Conservation (phyloP, 1,140 invertebrate genomes). For the Lordiphosa mommai region DNA sequence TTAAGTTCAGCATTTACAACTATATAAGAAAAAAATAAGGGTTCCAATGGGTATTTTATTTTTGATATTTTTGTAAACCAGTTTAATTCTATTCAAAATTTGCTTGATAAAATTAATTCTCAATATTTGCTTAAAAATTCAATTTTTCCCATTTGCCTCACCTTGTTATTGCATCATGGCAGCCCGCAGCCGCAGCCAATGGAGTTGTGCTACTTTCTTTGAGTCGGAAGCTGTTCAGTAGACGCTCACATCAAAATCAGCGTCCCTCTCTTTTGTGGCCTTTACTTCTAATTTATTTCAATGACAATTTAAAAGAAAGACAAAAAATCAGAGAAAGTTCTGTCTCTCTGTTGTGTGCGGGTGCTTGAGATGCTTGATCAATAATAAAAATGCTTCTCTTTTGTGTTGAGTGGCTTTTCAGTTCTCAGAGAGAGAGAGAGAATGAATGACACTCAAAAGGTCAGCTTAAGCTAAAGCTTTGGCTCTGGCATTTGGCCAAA, state of each 20-base stretch:
- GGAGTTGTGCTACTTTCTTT: conserved; percentile 73
- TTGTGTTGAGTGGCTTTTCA: too few relatives aligned
- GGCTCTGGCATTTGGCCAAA: conserved; percentile 60
- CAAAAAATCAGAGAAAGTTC: conserved; percentile 40
- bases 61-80: too few relatives aligned
- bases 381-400: not conserved
- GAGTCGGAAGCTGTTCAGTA: conserved; percentile 17
- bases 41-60: too few relatives aligned
- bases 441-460: not conserved
- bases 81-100: too few relatives aligned
- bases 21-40: too few relatives aligned
- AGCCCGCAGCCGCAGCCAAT: conserved; percentile 27
- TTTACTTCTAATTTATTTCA: conserved; percentile 71
- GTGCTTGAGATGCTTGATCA: conserved; percentile 1
- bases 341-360: not conserved
- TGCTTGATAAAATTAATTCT: too few relatives aligned
- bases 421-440: too few relatives aligned
- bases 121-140: too few relatives aligned
- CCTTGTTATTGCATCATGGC: too few relatives aligned
- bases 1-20: too few relatives aligned
- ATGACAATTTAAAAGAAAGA: conserved; percentile 59
- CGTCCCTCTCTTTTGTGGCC: conserved; percentile 42
- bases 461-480: conserved; percentile 13
- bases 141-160: too few relatives aligned
- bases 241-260: not conserved